These are phyloP conservation scores for Onychostruthus taczanowskii DNA, from an alignment of 2,113 vertebrate genomes.

Conservation along the genomic window DNA sequence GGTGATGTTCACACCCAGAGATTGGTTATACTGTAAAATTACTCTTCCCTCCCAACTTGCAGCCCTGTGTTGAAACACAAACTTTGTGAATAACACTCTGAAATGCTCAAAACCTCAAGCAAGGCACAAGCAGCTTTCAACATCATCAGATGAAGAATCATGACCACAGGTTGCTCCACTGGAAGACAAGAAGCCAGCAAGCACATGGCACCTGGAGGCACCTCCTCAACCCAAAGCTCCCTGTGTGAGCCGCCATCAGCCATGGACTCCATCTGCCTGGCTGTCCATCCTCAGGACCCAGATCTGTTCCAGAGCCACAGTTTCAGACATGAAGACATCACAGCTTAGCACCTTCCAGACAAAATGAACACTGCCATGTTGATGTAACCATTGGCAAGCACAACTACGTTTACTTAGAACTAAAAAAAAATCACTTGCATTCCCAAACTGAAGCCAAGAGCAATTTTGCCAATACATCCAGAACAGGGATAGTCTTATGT, in stretches of 20 bases:
- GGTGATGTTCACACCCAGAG: slow-evolving; percentile 17
- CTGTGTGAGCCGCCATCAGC: rapidly evolving
- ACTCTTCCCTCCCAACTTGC: not conserved
- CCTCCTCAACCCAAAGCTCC: rapidly evolving
- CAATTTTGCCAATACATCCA: not conserved
- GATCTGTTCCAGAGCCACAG: not conserved
- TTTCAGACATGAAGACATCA: not conserved
- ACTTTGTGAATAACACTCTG: not conserved
- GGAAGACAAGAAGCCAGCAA: not conserved
- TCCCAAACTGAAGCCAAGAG: slow-evolving; percentile 27
- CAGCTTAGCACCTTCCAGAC: not conserved
- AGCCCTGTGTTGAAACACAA: slow-evolving; percentile 14
- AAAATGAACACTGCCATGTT: not conserved
- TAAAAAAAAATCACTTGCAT: not conserved
- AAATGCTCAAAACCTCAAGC: slow-evolving; percentile 10
- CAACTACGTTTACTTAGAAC: not conserved
- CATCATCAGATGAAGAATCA: not conserved
- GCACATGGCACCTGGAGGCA: rapidly evolving
- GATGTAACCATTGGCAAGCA: slow-evolving; percentile 37
- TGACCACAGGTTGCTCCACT: not conserved
- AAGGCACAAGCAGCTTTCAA: not conserved
- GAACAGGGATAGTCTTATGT: not conserved
- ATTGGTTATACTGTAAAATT: not conserved
- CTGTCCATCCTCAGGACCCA: not conserved
- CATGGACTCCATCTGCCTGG: not conserved